Conservation (phyloP, 2,797 vertebrate species). For the Brachymystax lenok region DNA sequence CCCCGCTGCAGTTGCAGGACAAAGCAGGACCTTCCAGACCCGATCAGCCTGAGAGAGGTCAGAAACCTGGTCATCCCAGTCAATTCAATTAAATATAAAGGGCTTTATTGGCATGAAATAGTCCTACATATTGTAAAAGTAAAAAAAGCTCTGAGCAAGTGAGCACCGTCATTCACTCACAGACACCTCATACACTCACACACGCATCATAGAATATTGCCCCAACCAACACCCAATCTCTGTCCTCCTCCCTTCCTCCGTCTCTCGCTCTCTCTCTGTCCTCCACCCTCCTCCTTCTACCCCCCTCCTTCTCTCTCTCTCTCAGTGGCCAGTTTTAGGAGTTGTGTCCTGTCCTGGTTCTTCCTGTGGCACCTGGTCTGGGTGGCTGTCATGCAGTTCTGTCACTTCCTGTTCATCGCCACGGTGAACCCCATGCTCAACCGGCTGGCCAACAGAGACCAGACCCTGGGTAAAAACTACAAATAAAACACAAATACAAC, state of each 20-base stretch:
- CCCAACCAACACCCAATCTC: too few relatives aligned
- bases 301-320: background rate
- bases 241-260: background rate
- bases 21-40: background rate
- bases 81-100: background rate
- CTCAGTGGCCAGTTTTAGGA: conserved; percentile 65
- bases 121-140: too few relatives aligned
- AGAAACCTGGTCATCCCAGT: background rate
- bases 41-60: conserved; percentile 8
- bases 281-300: too few relatives aligned
- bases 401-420: conserved; percentile 89
- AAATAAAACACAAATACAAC: background rate
- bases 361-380: conserved; percentile 84
- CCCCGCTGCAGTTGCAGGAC: background rate
- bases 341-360: conserved; percentile 77
- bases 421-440: conserved; percentile 84
- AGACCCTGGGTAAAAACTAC: conserved; percentile 47
- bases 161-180: too few relatives aligned
- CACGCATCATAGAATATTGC: too few relatives aligned
- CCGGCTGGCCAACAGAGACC: conserved; percentile 69
- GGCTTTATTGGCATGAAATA: too few relatives aligned
- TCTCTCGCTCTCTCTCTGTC: too few relatives aligned
- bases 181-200: too few relatives aligned
- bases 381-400: conserved; percentile 87
- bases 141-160: too few relatives aligned